Conservation (phyloP, 2,113 vertebrate genomes). For the Bubo bubo region DNA sequence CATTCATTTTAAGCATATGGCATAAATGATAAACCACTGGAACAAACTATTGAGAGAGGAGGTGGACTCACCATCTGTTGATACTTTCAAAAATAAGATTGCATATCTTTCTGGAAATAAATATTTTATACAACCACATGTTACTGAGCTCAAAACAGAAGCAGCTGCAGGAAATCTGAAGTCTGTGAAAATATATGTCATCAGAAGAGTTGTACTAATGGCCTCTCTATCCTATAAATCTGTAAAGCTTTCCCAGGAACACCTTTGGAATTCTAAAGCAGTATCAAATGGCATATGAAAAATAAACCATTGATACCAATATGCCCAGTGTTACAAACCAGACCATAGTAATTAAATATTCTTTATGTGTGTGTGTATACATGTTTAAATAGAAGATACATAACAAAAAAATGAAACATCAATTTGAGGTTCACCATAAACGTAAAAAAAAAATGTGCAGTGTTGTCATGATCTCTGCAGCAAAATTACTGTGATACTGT, state of each 20-base stretch:
- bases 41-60: slow-evolving; percentile 34
- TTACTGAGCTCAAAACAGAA: slow-evolving; percentile 32
- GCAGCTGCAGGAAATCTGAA: slow-evolving; percentile 17
- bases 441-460: neutral
- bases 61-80: slow-evolving; percentile 38
- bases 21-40: slow-evolving; percentile 55
- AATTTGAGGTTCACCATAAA: neutral
- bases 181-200: neutral
- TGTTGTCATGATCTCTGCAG: neutral
- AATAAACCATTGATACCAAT: neutral
- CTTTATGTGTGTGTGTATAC: neutral
- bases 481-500: neutral
- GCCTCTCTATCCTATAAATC: neutral
- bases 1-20: slow-evolving; percentile 52
- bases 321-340: neutral
- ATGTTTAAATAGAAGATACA: neutral
- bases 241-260: neutral
- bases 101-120: slow-evolving; percentile 41
- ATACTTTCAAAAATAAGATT: slow-evolving; percentile 28
- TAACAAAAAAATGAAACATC: neutral
- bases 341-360: neutral
- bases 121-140: slow-evolving; percentile 40
- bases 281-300: neutral
- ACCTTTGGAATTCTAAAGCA: neutral
- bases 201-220: neutral